A percentile compares a stretch with the other conserved stretches of the same genome.
phyloP scores from a whole-genome alignment of 2,797 vertebrate genomes.

The Taeniopygia guttata region DNA sequence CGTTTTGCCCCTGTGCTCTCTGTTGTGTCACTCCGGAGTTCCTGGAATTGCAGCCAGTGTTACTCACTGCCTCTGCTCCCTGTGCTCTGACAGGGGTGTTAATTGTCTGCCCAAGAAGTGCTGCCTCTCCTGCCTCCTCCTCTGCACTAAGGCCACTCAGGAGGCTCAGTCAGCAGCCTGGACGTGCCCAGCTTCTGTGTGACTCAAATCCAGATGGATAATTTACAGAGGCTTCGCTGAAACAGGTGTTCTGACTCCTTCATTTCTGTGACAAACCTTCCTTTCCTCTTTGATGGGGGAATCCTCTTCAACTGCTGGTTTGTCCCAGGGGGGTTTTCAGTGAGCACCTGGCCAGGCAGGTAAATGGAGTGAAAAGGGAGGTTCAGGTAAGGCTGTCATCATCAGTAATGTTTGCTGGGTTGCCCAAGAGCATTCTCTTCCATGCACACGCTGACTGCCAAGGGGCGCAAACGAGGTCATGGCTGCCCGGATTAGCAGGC shows the following conservation, averaged over 20 bases:
- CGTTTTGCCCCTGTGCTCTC: neutral
- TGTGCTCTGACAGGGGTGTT: neutral
- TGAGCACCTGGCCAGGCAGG: neutral
- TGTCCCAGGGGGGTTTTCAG: neutral
- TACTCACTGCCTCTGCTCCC: neutral
- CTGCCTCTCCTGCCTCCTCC: neutral
- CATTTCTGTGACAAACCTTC: neutral
- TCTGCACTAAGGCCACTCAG: neutral
- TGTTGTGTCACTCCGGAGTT: neutral
- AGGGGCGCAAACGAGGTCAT: neutral
- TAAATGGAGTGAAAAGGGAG: neutral
- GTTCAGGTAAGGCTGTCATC: neutral
- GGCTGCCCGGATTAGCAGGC: neutral
- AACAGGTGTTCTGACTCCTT: neutral
- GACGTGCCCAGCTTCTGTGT: neutral
- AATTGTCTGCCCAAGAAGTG: fast-evolving
- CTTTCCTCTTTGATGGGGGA: neutral
- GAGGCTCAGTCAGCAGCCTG: neutral
- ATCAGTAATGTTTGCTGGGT: neutral
- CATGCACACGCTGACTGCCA: fast-evolving
- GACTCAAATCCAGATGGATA: neutral
- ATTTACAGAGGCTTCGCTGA: neutral
- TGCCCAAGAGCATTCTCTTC: neutral
- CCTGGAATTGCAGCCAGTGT: neutral
- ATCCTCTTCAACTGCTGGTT: fast-evolving